Base-by-base conservation (phyloP, 1,140 invertebrate species). In the Cecropterus lyciades region DNA sequence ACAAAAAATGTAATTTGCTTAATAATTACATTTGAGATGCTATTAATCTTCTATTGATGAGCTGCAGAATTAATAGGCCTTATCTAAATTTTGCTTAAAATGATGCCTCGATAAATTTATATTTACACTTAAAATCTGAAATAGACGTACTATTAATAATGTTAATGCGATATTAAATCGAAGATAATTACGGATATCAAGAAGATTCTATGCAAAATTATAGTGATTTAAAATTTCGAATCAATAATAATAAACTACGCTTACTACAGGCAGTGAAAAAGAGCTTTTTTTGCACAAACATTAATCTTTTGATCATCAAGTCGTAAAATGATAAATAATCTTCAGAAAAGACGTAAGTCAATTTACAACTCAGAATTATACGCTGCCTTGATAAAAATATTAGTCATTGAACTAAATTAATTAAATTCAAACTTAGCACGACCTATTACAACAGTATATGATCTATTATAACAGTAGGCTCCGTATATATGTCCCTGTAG, bases 1-100 rank as follows among this genome's bases (percentile, higher is more conserved):
- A 10, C 20, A 10, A 46, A 43, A 14, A 13, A 43, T 33, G 27
- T 52, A 43, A 56, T 24, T 27, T 24, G n/a, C n/a, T 3, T 17
- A 14, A 30, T 57, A 24, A 43, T 43, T 8, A 45, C 10, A 33
- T 37, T 11, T 10, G 8, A 20, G 14, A 43, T 42, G 42, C 30
- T 15, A 17, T 62, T 62, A 51, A 51, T 51, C 59, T 37, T 62
- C 33, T 24, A 62, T 51, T 51, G 27, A 62, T 62, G 59, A 51
- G 14, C 11, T 0, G 46, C 24, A 13, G 15, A 49, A 37, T 60
- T 60, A 33, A 60, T 48, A 60, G 45, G 37, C 57, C 27, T 33
- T 49, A 14, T 15, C 24, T 48, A 37, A 60, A 60, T 43, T 42
- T 43, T 14, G 45, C 30, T 60, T 33, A 49, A 49, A 48, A 37